Conservation (phyloP, 2,888 invertebrate species). For the Sinelater perroti region DNA sequence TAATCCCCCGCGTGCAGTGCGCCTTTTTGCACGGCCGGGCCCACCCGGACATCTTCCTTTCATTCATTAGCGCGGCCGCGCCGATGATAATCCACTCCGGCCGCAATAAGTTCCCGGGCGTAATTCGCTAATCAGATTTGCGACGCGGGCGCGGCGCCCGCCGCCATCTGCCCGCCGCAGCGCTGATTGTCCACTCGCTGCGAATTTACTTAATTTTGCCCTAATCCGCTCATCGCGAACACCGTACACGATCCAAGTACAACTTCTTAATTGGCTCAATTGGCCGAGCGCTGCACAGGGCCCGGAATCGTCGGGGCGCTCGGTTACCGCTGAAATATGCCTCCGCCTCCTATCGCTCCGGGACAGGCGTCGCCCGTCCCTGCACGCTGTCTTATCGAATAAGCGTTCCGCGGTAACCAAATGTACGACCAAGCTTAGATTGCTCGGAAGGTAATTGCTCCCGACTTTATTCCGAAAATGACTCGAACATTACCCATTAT, state of each 20-base stretch:
- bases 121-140: constrained; percentile 42
- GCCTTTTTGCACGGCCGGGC: neutral
- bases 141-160: constrained; percentile 26
- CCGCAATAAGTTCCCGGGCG: constrained; percentile 37
- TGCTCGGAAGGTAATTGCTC: too few species aligned
- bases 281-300: constrained; percentile 10
- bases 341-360: neutral
- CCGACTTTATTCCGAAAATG: too few species aligned
- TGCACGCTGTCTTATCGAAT: too few species aligned
- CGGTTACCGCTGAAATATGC: constrained; percentile 8
- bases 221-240: constrained; percentile 26
- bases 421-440: too few species aligned
- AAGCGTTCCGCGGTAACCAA: too few species aligned
- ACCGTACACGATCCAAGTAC: constrained; percentile 25
- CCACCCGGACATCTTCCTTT: too few species aligned
- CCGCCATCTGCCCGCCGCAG: constrained; percentile 34
- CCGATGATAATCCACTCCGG: constrained; percentile 35
- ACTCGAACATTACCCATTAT: too few species aligned
- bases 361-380: too few species aligned
- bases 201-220: constrained; percentile 33
- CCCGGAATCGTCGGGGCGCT: constrained; percentile 2
- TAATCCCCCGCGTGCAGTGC: neutral
- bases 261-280: constrained; percentile 23
- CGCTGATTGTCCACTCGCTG: constrained; percentile 25
- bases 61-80: constrained; percentile 32